A percentile compares a stretch with the other conserved stretches of the same genome.
phyloP scores from a whole-genome alignment of 2,888 invertebrate species.

The Eupithecia vulgata region DNA sequence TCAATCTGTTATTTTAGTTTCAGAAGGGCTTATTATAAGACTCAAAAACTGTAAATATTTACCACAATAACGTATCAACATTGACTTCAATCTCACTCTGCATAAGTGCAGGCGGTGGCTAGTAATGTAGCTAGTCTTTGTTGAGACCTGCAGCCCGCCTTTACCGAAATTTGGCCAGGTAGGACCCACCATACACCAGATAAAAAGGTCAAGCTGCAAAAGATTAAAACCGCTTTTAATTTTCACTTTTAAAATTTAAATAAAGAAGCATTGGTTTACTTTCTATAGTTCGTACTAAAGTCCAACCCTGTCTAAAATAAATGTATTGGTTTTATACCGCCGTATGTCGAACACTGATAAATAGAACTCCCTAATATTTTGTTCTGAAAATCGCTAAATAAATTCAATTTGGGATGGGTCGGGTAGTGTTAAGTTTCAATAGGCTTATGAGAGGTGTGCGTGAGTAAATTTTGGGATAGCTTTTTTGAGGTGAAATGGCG shows the following conservation, averaged over 20 bases:
- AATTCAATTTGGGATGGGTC: slow-evolving; percentile 67
- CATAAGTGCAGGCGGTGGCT: no score
- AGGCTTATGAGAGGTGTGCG: slow-evolving; percentile 51
- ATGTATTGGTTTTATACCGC: slow-evolving; percentile 74
- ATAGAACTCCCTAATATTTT: slow-evolving; percentile 72
- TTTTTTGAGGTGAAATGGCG: slow-evolving; percentile 11
- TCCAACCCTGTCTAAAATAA: slow-evolving; percentile 52
- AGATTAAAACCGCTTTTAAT: not conserved
- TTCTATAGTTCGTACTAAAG: not conserved
- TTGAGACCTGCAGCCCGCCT: not conserved
- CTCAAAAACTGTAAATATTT: not conserved
- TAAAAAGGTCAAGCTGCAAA: not conserved
- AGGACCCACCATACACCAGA: not conserved
- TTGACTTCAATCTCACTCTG: not conserved
- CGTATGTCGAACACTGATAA: slow-evolving; percentile 69
- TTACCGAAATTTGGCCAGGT: no score
- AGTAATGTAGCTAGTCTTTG: not conserved
- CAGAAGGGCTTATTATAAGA: not conserved
- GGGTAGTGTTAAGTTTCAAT: slow-evolving; percentile 59
- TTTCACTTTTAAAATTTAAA: not conserved
- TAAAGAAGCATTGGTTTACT: not conserved
- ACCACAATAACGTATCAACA: not conserved
- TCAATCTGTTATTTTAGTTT: not conserved
- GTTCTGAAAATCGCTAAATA: slow-evolving; percentile 73
- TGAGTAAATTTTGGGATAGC: slow-evolving; percentile 43